phyloP scores from a whole-genome alignment of 2,113 vertebrate genomes.

The Nematolebias whitei region DNA sequence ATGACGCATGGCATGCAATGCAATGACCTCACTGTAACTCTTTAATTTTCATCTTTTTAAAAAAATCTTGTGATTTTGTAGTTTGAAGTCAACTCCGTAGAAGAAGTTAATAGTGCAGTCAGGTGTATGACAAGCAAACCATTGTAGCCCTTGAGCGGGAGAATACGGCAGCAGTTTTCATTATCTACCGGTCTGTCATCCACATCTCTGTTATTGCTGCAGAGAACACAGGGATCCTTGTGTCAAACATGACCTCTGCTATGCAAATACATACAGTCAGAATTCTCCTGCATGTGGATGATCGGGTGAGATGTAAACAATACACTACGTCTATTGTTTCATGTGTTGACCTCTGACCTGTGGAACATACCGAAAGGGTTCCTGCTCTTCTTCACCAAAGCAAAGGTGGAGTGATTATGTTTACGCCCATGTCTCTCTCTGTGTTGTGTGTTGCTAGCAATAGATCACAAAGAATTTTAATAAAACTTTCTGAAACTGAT shows the following conservation, averaged over 20 bases:
- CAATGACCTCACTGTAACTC: neutral
- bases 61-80: no score
- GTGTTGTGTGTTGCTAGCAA: no score
- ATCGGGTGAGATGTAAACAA: conserved; percentile 24
- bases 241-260: conserved; percentile 67
- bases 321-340: conserved; percentile 71
- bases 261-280: conserved; percentile 68
- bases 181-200: conserved; percentile 39
- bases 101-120: neutral
- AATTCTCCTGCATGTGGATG: conserved; percentile 23
- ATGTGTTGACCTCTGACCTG: conserved; percentile 50
- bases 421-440: no score
- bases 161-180: conserved; percentile 16
- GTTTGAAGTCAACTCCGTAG: neutral
- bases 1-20: conserved; percentile 9
- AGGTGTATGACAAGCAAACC: neutral
- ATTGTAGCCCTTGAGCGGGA: conserved; percentile 1
- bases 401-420: no score
- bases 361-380: neutral
- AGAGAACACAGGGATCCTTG: conserved; percentile 62
- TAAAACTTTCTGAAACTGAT: no score
- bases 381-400: neutral
- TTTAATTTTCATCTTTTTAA: neutral
- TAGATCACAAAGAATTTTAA: no score
- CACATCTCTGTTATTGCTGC: conserved; percentile 34